Percentiles rank a stretch among this genome's conserved stretches.
phyloP scores from a whole-genome alignment of 1,140 invertebrate species.

The Drosophila simulans region DNA sequence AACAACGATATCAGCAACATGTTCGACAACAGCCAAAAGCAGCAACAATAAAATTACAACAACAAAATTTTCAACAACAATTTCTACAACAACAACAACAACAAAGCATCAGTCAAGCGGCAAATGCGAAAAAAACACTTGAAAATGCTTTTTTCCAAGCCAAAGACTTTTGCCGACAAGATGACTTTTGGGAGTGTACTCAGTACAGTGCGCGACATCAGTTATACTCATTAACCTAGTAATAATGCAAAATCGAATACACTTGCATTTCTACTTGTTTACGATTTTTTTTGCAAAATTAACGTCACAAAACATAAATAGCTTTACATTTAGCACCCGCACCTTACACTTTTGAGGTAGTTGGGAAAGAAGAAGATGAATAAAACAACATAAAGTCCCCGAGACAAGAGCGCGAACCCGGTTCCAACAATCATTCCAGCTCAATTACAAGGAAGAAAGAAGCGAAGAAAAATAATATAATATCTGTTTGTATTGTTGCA shows the following conservation, averaged over 20 bases:
- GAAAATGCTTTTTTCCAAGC: slow-evolving; percentile 36
- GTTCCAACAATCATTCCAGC: slow-evolving; percentile 8
- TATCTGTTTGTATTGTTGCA: slow-evolving; percentile 15
- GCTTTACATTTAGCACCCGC: background rate
- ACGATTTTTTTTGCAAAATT: no score
- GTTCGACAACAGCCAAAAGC: slow-evolving; percentile 10
- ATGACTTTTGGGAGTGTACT: slow-evolving; percentile 13
- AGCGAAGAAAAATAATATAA: slow-evolving; percentile 3
- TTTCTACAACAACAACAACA: slow-evolving; percentile 8
- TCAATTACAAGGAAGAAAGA: slow-evolving; percentile 14
- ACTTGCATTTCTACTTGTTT: no score
- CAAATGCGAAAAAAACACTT: slow-evolving; percentile 35
- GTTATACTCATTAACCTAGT: no score
- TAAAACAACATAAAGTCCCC: slow-evolving; percentile 27
- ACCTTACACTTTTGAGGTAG: slow-evolving; percentile 3
- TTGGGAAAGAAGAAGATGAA: slow-evolving; percentile 25
- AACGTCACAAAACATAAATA: no score
- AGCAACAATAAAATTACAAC: background rate
- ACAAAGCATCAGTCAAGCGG: slow-evolving; percentile 32
- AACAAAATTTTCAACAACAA: slow-evolving; percentile 11
- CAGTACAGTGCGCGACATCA: slow-evolving; percentile 21
- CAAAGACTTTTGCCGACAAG: slow-evolving; percentile 20
- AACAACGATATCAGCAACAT: slow-evolving; percentile 45
- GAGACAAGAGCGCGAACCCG: slow-evolving; percentile 9
- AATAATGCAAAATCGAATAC: background rate